A percentile compares a stretch with the other conserved stretches of the same genome.
phyloP scores from a whole-genome alignment of 2,888 invertebrate genomes.

The Alloplasta piceator region DNA sequence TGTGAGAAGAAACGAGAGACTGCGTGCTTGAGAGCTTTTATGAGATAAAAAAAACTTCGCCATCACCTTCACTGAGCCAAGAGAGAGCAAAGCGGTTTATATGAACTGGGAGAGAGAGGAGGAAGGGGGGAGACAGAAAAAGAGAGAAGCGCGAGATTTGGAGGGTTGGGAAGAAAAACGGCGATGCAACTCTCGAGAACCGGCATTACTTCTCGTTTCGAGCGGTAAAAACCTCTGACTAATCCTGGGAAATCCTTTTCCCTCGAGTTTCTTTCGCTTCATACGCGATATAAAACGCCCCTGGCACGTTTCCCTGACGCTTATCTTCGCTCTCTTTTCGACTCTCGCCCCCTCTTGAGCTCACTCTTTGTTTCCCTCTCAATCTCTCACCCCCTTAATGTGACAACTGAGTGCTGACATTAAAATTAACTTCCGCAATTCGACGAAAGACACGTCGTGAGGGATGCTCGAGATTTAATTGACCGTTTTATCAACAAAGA shows the following conservation, averaged over 20 bases:
- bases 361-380: not conserved
- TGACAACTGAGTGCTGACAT: conserved; percentile 35
- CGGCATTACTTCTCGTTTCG: conserved; percentile 46
- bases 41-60: conserved; percentile 2
- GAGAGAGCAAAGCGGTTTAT: conserved; percentile 16
- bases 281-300: conserved; percentile 26
- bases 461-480: conserved; percentile 22
- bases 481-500: conserved; percentile 14
- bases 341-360: conserved; percentile 2
- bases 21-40: not conserved
- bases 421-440: conserved; percentile 44
- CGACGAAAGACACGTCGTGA: not conserved
- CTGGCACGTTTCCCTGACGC: not conserved
- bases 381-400: conserved; percentile 2
- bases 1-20: not conserved
- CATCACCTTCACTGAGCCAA: not conserved
- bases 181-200: conserved; percentile 13
- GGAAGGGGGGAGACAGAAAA: not conserved
- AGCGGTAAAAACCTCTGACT: conserved; percentile 34
- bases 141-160: conserved; percentile 3
- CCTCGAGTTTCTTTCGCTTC: conserved; percentile 5
- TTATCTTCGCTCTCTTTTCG: not conserved
- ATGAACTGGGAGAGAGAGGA: not conserved
- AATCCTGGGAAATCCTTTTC: conserved; percentile 40
- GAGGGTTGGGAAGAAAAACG: conserved; percentile 2